Evolutionary conservation across 2,113 vertebrate genomes (phyloP), one percentile per base, ranked within the genome.

Genomic region (Mesembrinibis cayennensis): DNA sequence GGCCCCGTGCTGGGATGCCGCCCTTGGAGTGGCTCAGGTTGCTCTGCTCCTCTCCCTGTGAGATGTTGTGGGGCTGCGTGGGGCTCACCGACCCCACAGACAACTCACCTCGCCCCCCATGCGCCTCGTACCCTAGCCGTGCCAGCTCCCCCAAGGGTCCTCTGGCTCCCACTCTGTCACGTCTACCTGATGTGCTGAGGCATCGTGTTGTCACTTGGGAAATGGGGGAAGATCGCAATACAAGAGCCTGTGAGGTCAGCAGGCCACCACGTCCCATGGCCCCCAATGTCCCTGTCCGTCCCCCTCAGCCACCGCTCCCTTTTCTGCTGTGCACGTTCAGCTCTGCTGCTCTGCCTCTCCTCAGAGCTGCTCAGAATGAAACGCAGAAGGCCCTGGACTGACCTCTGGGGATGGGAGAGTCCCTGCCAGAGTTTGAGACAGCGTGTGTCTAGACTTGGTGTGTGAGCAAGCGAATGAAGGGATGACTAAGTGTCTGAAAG

Each of bases 401-500:
- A 89, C 83, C 91, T 78, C 80, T 53, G 55, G 76, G 76, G 80
- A n/a, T 80, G 53, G 44, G 40, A 89, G 66, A 87, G 49, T 59
- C 70, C 61, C 82, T 94, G 85, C 56, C 87, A 72, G 70, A 55
- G 36, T 25, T 45, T 55, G 83, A 96, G 89, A 84, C 47, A 55
- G 65, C 7, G 0, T 17, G 5, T 7, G 90, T 96, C 95, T 96
- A 93, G 95, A 95, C 92, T 91, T 55, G 40, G 73, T 85, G 47
- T 77, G 70, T 38, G 49, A 80, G 87, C 69, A 45, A 74, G 86
- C 11, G 6, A 66, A 56, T 19, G 40, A 76, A 78, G 58, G 78
- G 73, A 94, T 96, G 96, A 96, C 87, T 96, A 95, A 96, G 73
- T 90, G 96, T 97, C 95, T 95, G 91, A 80, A 96, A 95, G 96